phyloP scores from a whole-genome alignment of 2,113 vertebrate species.

The Gila orcuttii region DNA sequence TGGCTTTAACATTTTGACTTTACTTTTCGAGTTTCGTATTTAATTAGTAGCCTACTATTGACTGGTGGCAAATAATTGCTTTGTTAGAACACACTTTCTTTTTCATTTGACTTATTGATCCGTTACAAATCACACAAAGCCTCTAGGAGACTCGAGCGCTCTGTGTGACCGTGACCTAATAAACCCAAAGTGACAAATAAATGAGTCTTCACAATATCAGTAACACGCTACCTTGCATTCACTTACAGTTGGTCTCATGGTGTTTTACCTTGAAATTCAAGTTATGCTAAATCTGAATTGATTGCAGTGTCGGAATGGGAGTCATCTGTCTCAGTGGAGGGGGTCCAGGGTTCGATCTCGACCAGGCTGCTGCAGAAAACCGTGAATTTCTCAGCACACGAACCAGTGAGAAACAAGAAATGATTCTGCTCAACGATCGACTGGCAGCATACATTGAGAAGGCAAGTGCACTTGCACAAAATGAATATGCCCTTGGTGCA shows the following conservation, averaged over 20 bases:
- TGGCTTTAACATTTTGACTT: too few species aligned
- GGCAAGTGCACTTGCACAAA: slow-evolving; percentile 51
- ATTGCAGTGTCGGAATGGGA: slow-evolving; percentile 63
- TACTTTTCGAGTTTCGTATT: too few species aligned
- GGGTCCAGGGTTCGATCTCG: slow-evolving; percentile 67
- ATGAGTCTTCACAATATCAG: slow-evolving; percentile 2
- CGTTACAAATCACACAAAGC: slow-evolving; percentile 16
- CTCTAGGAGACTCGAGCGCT: neutral
- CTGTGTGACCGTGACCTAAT: neutral
- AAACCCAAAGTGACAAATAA: slow-evolving; percentile 23
- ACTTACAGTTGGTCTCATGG: neutral
- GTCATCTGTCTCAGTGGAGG: slow-evolving; percentile 63
- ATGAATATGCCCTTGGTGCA: neutral
- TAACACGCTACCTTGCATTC: neutral
- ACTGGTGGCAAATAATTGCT: neutral
- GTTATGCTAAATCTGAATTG: slow-evolving; percentile 10
- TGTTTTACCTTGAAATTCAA: neutral
- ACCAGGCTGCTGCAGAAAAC: slow-evolving; percentile 72
- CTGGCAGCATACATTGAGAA: slow-evolving; percentile 75
- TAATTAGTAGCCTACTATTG: neutral
- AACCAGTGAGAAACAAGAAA: slow-evolving; percentile 68
- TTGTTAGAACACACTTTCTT: neutral
- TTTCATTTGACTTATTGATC: neutral
- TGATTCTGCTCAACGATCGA: slow-evolving; percentile 76
- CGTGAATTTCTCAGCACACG: slow-evolving; percentile 71